Percentiles rank a stretch among this genome's conserved stretches.
Conservation (phyloP, 2,113 vertebrate genomes). For the Eulemur macaco region DNA sequence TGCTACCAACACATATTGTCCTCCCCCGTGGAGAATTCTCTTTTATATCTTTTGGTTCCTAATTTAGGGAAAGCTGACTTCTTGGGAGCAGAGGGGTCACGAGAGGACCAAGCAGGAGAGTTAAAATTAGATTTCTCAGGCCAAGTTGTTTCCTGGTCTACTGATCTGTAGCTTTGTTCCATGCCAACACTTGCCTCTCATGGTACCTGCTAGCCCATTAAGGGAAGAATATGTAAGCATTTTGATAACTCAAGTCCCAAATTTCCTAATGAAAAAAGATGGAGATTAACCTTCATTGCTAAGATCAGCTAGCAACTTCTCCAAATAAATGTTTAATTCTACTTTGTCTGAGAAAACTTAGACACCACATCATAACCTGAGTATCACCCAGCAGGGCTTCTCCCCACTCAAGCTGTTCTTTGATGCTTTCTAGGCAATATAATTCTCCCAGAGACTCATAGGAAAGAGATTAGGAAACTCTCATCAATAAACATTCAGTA, state of each 20-base stretch:
- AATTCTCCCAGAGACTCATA: neutral
- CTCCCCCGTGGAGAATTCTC: neutral
- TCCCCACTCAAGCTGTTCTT: neutral
- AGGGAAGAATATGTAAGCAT: neutral
- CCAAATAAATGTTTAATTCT: constrained; percentile 9
- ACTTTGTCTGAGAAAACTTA: neutral
- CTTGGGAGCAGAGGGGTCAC: neutral
- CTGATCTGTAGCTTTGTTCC: neutral
- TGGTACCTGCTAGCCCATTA: neutral
- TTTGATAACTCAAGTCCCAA: neutral
- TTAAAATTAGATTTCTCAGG: neutral
- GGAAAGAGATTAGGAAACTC: neutral
- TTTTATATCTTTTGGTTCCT: neutral
- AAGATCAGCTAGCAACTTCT: neutral
- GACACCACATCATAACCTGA: neutral
- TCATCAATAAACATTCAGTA: neutral
- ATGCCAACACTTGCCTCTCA: neutral
- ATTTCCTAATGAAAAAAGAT: neutral
- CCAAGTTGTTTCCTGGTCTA: neutral
- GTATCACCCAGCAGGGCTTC: neutral
- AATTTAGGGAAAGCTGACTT: neutral
- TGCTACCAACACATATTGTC: neutral
- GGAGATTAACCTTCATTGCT: neutral
- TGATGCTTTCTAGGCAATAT: neutral
- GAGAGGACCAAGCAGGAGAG: neutral